Base-by-base conservation (phyloP, 2,888 invertebrate species). In the Alitta virens region DNA sequence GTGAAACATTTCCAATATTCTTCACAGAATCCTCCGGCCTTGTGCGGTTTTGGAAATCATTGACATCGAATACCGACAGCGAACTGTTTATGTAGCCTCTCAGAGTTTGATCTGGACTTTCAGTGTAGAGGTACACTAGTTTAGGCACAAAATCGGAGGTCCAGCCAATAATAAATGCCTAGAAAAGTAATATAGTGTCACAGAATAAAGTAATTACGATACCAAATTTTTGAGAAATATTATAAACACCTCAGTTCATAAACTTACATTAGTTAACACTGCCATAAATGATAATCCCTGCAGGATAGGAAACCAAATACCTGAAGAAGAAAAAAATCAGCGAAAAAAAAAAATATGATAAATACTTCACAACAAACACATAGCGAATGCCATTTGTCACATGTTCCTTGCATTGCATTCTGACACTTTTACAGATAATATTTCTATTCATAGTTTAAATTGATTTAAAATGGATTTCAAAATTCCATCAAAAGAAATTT, bases 101-200 rank as follows among this genome's bases (percentile, higher is more conserved):
- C 21, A 79, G 53, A 2, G 69, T 65, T 24, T 21, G 5, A 21
- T 63, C 53, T 7, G n/a, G 26, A 2, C 52, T 49, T 33, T 72
- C 59, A 1, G 64, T 70, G 73, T 91, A 91, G 68, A 90, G 89
- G 80, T 95, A 98, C 7, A 96, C 93, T 87, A 94, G 89, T 1
- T 95, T 87, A 0, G 97, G 98, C 62, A 99, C 94, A 77, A 95
- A 96, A 76, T 97, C 97, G 63, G 95, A 95, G 0, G 98, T 98
- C 82, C 96, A 98, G 0, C 97, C 95, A 73, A 98, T 97, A 33
- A 98, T 96, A 78, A 95, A 92, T 0, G 95, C 97, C 93, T 94
- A 83, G 1, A 85, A 84, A 38, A 46, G n/a, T n/a, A n/a, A n/a
- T n/a, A n/a, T n/a, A n/a, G n/a, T n/a, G n/a, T n/a, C n/a, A n/a